Evolutionary conservation across 2,797 vertebrate genomes (phyloP).

Genomic region (Iguana delicatissima): DNA sequence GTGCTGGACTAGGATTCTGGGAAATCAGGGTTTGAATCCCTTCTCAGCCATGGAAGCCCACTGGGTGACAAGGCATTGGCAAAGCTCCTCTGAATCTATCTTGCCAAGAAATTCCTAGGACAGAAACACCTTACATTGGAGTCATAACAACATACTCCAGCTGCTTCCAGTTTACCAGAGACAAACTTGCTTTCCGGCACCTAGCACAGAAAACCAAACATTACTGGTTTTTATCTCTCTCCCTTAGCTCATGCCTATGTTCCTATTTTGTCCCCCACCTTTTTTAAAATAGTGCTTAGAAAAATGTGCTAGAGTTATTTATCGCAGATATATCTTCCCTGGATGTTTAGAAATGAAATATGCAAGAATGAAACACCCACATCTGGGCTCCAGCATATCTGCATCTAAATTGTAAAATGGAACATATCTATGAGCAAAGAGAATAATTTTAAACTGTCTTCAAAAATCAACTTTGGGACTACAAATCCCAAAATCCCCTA

Average conservation of each 20-base stretch:
- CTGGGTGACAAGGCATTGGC: no score
- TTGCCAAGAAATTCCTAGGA: background rate
- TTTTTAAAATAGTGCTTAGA: no score
- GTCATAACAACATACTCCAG: no score
- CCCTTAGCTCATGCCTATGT: background rate
- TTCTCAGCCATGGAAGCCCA: no score
- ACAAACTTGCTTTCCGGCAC: background rate
- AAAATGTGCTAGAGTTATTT: no score
- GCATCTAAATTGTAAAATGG: background rate
- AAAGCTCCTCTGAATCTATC: no score
- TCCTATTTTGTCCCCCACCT: no score
- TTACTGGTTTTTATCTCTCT: background rate
- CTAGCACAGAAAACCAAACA: background rate
- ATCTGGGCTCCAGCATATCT: background rate
- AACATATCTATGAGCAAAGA: background rate
- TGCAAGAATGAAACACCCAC: background rate
- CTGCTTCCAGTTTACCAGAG: no score
- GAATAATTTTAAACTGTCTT: background rate
- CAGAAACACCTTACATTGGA: background rate
- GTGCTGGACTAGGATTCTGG: no score
- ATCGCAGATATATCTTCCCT: background rate
- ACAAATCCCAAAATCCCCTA: background rate
- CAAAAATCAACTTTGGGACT: background rate
- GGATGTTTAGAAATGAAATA: background rate
- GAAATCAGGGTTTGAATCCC: no score